Base-by-base conservation (phyloP, 1,140 invertebrate species). In the Hesperophylax magnus region DNA sequence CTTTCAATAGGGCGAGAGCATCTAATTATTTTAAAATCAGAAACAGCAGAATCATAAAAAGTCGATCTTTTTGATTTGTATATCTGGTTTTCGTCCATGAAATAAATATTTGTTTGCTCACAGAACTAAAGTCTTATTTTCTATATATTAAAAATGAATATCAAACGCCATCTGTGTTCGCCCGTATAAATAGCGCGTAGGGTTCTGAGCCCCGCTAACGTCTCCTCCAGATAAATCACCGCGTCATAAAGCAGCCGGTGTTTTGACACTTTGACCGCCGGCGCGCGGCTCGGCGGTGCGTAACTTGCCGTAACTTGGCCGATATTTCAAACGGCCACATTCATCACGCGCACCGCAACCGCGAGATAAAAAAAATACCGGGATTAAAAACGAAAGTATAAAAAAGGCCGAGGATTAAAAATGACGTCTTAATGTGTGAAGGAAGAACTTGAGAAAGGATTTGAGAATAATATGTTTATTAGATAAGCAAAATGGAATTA, bases 201-300 rank as follows among this genome's bases (percentile, higher is more conserved):
- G 15, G 65, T 15, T 18, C 31, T 17, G 65, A 22, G 56, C 56
- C 6, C 20, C 20, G 61, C 61, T 17, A 65, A 65, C 34, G 14
- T 47, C 22, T 47, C 34, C 27, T 17, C 27, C n/a, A 52, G 18
- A 77, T 77, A 77, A 77, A 77, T 77, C 74, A 77, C 31, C 24
- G 56, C 58, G 74, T 77, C 74, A 77, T 77, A 77, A 58, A 60
- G 74, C 58, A 39, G 14, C 54, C 74, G n/a, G 56, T 34, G 15
- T 77, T 77, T 63, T 77, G 74, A 77, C 74, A 77, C 74, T 77
- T 75, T 63, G 74, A 63, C 74, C 74, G 74, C 74, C 54, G 56
- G 54, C 74, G 18, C 34, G 39, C 27, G 24, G 74, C 34, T 61
- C 18, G 31, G 60, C 34, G 56, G n/a, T 27, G 56, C 22, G 39